These are phyloP conservation scores for Melanostoma mellinum DNA, from an alignment of 2,888 invertebrate genomes.

Conservation along the genomic window DNA sequence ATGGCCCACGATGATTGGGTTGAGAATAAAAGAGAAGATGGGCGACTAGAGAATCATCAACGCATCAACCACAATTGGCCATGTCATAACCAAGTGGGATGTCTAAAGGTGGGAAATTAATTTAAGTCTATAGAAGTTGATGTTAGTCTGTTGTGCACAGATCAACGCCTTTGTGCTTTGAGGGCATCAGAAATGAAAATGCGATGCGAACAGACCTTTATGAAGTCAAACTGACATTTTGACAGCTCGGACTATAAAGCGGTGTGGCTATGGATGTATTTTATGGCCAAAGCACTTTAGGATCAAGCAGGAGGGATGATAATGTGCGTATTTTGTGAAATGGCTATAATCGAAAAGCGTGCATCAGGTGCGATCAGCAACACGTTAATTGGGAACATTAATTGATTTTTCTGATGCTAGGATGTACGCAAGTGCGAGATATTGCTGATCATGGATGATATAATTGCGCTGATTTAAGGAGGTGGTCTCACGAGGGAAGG, in stretches of 20 bases:
- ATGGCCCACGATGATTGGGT: constrained; percentile 17
- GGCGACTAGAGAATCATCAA: constrained; percentile 42
- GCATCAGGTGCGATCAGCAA: constrained; percentile 66
- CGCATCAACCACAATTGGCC: constrained; percentile 56
- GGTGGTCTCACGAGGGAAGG: constrained; percentile 35
- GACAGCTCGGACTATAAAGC: constrained; percentile 41
- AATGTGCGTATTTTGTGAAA: constrained; percentile 41
- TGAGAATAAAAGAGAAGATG: background rate
- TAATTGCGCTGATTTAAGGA: constrained; percentile 50
- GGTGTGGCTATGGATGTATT: constrained; percentile 5
- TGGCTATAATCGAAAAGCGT: constrained; percentile 62
- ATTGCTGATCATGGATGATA: constrained; percentile 28
- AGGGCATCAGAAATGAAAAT: constrained; percentile 33
- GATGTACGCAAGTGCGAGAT: background rate
- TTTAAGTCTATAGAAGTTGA: constrained; percentile 54
- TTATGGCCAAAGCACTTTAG: background rate
- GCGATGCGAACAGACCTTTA: constrained; percentile 37
- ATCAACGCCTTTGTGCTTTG: constrained; percentile 54
- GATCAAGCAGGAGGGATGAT: constrained; percentile 6
- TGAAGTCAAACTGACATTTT: constrained; percentile 66
- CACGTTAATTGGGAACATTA: constrained; percentile 69
- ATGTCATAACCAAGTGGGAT: constrained; percentile 62
- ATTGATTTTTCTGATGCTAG: constrained; percentile 57
- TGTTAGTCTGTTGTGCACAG: constrained; percentile 37
- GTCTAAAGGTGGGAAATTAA: constrained; percentile 71